These are phyloP conservation scores for Brachylomia viminalis DNA, from an alignment of 2,888 invertebrate genomes.

Conservation along the genomic window DNA sequence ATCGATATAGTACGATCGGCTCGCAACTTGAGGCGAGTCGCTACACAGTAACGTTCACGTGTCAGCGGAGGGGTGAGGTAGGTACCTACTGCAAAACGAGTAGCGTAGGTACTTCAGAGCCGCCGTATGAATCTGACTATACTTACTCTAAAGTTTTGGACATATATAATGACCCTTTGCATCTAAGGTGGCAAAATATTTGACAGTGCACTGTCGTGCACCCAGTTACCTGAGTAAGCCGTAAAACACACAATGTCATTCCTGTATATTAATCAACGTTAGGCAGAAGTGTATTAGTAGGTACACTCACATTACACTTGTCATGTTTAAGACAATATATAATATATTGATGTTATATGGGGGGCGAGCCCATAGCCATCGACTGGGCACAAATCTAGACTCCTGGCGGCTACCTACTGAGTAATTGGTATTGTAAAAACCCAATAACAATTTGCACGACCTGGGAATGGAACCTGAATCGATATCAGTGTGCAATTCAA, in stretches of 20 bases:
- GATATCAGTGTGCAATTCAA: background rate
- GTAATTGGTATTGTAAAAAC: background rate
- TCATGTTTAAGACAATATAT: background rate
- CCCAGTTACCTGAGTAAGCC: background rate
- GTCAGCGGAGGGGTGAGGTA: too few species aligned
- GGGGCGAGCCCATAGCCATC: background rate
- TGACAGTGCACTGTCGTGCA: conserved; percentile 33
- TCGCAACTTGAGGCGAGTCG: too few species aligned
- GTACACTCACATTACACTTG: background rate
- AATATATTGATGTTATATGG: background rate
- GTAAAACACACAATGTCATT: background rate
- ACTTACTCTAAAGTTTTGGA: too few species aligned
- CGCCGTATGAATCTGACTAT: too few species aligned
- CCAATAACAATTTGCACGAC: background rate
- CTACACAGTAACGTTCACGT: too few species aligned
- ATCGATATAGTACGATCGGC: too few species aligned
- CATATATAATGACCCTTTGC: background rate
- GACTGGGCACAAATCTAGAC: background rate
- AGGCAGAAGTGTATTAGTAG: background rate
- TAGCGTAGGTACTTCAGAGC: too few species aligned
- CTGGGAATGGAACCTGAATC: background rate
- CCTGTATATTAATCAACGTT: too few species aligned
- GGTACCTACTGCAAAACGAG: too few species aligned
- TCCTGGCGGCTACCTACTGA: background rate
- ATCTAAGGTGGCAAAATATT: background rate